These are phyloP conservation scores for Zaprionus ornatus DNA, from an alignment of 1,140 invertebrate genomes.

Conservation along the genomic window DNA sequence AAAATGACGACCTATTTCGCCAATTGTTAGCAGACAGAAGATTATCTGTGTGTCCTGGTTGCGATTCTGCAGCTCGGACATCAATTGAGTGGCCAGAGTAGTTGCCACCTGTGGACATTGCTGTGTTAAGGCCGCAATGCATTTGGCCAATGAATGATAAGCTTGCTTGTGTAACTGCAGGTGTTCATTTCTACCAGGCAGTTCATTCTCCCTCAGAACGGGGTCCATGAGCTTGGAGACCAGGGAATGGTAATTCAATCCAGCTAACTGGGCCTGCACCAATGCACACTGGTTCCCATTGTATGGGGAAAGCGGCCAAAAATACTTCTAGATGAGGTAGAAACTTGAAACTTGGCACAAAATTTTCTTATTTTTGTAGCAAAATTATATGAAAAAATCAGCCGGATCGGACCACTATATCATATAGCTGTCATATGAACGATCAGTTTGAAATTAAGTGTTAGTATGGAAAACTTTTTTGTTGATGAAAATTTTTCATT, in stretches of 20 bases:
- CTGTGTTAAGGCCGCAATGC: constrained; percentile 95
- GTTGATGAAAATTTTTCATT: no score
- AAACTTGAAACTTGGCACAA: no score
- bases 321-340: no score
- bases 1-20: constrained; percentile 97
- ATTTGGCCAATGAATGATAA: constrained; percentile 96
- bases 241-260: constrained; percentile 92
- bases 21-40: constrained; percentile 96
- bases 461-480: no score
- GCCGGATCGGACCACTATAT: no score
- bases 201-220: constrained; percentile 72
- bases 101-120: constrained; percentile 89
- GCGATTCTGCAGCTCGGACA: constrained; percentile 91
- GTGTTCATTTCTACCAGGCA: constrained; percentile 36
- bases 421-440: no score
- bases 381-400: no score
- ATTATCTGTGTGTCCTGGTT: constrained; percentile 92
- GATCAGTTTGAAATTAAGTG: no score
- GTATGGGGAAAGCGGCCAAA: no score
- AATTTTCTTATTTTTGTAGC: no score
- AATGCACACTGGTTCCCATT: no score
- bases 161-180: constrained; percentile 89
- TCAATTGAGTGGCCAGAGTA: constrained; percentile 93
- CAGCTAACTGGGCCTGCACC: constrained; percentile 91
- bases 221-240: constrained; percentile 89